These are phyloP conservation scores for Asbolus verrucosus DNA, from an alignment of 1,140 invertebrate species.

Conservation along the genomic window DNA sequence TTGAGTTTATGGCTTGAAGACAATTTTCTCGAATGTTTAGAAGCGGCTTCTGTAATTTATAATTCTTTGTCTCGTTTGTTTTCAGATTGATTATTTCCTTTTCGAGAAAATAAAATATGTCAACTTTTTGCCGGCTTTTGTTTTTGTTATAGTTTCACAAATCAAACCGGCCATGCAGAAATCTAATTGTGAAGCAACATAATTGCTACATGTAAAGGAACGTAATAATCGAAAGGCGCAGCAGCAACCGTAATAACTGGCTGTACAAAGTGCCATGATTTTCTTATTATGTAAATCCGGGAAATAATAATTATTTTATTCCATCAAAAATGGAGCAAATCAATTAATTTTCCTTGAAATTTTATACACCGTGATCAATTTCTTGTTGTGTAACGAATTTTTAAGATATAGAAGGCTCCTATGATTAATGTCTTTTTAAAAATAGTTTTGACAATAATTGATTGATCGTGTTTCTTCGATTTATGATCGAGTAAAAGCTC, in stretches of 20 bases:
- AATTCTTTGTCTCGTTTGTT: constrained; percentile 22
- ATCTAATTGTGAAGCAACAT: no score
- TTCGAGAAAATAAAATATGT: neutral
- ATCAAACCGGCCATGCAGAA: neutral
- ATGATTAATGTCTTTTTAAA: constrained; percentile 32
- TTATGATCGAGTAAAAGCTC: constrained; percentile 34
- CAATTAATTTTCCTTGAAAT: neutral
- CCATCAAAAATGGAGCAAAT: no score
- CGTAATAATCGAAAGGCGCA: no score
- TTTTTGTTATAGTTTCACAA: neutral
- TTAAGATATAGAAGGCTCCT: constrained; percentile 6
- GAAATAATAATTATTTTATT: no score
- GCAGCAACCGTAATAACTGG: no score
- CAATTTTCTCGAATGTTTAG: constrained; percentile 11
- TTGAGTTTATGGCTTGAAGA: constrained; percentile 19
- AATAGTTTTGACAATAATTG: constrained; percentile 38
- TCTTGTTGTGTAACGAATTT: constrained; percentile 2
- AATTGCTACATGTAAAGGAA: no score
- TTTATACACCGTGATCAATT: neutral
- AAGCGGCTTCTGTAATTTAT: constrained; percentile 5
- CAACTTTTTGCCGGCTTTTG: neutral
- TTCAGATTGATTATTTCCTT: constrained; percentile 29
- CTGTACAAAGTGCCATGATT: no score
- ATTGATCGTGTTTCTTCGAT: constrained; percentile 34
- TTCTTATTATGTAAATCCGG: no score